These are phyloP conservation scores for Lineus longissimus DNA, from an alignment of 1,140 invertebrate genomes.

Conservation along the genomic window DNA sequence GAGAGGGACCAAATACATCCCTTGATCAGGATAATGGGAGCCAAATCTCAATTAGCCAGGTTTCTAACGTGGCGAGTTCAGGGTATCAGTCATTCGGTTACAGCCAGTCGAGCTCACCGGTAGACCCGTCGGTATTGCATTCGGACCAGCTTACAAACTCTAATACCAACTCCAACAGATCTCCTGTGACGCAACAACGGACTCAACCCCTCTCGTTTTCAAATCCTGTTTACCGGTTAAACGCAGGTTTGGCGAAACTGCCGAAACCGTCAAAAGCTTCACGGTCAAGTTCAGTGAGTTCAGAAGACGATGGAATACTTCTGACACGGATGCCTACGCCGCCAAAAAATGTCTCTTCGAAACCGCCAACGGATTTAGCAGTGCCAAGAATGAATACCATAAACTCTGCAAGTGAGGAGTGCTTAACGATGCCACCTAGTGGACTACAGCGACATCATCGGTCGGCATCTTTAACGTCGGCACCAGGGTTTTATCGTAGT, in stretches of 20 bases:
- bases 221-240: conserved; percentile 71
- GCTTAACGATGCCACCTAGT: conserved; percentile 4
- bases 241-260: conserved; percentile 21
- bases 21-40: conserved; percentile 33
- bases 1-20: conserved; percentile 23
- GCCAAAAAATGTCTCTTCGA: background rate
- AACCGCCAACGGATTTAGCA: background rate
- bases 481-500: background rate
- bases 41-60: conserved; percentile 66
- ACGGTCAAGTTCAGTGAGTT: conserved; percentile 15
- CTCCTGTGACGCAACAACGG: conserved; percentile 21
- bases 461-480: background rate
- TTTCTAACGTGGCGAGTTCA: conserved; percentile 78
- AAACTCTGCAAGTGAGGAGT: background rate
- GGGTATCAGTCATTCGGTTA: conserved; percentile 89
- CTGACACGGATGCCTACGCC: no score
- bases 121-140: conserved; percentile 61
- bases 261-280: conserved; percentile 15
- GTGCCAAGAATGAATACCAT: background rate
- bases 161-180: conserved; percentile 26
- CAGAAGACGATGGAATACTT: no score
- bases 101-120: conserved; percentile 84
- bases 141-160: conserved; percentile 36
- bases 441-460: background rate
- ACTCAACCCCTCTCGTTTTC: conserved; percentile 74